A percentile compares a stretch with the other conserved stretches of the same genome.
phyloP scores from a whole-genome alignment of 1,140 invertebrate species.

The Rhynchophorus ferrugineus region DNA sequence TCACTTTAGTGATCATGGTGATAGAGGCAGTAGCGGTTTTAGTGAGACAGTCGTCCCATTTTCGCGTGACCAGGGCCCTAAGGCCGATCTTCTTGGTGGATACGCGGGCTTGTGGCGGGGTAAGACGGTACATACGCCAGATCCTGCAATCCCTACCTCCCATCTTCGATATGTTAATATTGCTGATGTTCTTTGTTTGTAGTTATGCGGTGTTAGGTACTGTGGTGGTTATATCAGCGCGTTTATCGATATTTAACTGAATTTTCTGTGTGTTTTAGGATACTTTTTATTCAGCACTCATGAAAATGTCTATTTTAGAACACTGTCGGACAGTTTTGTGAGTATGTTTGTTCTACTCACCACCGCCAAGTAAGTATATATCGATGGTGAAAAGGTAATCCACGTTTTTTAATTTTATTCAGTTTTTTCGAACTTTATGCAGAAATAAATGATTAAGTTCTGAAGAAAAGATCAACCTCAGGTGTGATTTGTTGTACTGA shows the following conservation, averaged over 20 bases:
- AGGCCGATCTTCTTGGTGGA: constrained; percentile 87
- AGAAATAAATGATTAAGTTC: no score
- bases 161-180: constrained; percentile 80
- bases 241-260: not conserved
- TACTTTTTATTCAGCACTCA: constrained; percentile 74
- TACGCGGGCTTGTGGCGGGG: constrained; percentile 73
- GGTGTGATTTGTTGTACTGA: no score
- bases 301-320: constrained; percentile 69
- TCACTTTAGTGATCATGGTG: constrained; percentile 76
- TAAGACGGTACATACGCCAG: constrained; percentile 63
- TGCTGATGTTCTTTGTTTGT: constrained; percentile 79
- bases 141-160: constrained; percentile 80
- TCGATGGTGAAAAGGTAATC: constrained; percentile 2
- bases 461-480: no score
- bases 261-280: constrained; percentile 41
- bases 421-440: constrained; percentile 8
- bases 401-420: no score
- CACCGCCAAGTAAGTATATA: constrained; percentile 82
- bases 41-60: constrained; percentile 75
- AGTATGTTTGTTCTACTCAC: constrained; percentile 85
- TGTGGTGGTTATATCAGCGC: not conserved
- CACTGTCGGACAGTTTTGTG: constrained; percentile 76
- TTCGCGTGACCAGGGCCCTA: constrained; percentile 77
- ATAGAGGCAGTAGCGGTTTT: constrained; percentile 76
- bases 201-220: constrained; percentile 65